phyloP scores from a whole-genome alignment of 1,140 invertebrate genomes.

The Choristoneura fumiferana region DNA sequence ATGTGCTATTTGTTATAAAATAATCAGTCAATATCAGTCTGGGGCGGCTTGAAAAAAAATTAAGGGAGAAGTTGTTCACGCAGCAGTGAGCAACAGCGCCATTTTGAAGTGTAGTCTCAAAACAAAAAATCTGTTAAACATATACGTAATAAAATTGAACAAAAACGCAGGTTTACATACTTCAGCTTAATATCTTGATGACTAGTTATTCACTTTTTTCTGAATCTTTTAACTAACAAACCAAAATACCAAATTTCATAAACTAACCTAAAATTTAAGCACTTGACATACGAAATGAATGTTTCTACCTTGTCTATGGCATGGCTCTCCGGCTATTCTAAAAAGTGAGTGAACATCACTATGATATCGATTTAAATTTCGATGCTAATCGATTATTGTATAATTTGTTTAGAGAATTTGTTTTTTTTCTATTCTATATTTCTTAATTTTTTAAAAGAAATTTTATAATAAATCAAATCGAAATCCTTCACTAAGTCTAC shows the following conservation, averaged over 20 bases:
- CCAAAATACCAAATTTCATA: conserved; percentile 12
- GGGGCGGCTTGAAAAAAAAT: neutral
- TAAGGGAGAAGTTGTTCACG: conserved; percentile 20
- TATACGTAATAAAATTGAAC: neutral
- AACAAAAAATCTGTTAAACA: neutral
- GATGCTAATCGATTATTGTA: neutral
- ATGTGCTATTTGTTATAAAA: conserved; percentile 28
- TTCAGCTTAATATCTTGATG: neutral
- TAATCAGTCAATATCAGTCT: conserved; percentile 30
- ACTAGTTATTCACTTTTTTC: neutral
- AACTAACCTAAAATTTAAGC: conserved; percentile 9
- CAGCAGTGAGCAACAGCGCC: conserved; percentile 34
- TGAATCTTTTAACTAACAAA: neutral
- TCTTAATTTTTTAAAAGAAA: no score
- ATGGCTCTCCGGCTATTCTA: no score
- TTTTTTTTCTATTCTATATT: no score
- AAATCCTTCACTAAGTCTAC: no score
- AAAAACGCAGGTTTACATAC: conserved; percentile 3
- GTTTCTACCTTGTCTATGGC: no score
- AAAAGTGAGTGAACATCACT: no score
- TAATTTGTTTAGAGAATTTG: no score
- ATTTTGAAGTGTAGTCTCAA: conserved; percentile 30
- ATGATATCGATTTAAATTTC: neutral
- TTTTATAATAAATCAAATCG: no score
- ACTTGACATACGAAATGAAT: no score